Evolutionary conservation across 2,113 vertebrate species (phyloP).

Genomic region (Gobiocypris rarus): DNA sequence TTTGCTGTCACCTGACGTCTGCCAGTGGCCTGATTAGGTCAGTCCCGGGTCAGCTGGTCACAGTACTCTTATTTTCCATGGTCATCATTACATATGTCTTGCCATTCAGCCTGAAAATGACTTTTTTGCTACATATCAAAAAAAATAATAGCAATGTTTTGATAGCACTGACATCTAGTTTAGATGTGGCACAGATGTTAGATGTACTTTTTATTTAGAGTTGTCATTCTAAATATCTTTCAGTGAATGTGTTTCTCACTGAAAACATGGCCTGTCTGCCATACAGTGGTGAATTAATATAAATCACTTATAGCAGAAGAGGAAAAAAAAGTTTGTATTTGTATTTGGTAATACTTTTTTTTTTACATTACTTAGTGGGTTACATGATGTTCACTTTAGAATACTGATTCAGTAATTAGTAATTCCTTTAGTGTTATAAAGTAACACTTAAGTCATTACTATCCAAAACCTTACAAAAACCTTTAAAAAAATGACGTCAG

Average conservation of each 20-base stretch:
- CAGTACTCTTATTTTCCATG: slow-evolving; percentile 59
- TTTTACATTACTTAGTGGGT: too few relatives aligned
- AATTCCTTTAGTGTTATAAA: too few relatives aligned
- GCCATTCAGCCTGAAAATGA: slow-evolving; percentile 65
- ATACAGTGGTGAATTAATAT: neutral
- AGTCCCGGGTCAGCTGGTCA: slow-evolving; percentile 62
- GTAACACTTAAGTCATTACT: too few relatives aligned
- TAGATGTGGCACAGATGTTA: slow-evolving; percentile 28
- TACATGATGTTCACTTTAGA: too few relatives aligned
- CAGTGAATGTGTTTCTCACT: slow-evolving; percentile 13
- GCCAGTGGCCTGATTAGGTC: slow-evolving; percentile 70
- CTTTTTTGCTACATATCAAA: slow-evolving; percentile 64
- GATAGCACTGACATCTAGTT: slow-evolving; percentile 47
- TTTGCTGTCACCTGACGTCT: slow-evolving; percentile 56
- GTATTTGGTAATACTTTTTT: too few relatives aligned
- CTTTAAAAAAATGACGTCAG: too few relatives aligned
- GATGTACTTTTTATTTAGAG: neutral
- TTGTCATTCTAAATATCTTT: neutral
- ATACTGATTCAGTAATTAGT: too few relatives aligned
- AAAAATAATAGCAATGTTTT: slow-evolving; percentile 64
- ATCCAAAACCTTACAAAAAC: too few relatives aligned
- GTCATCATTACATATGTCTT: slow-evolving; percentile 68
- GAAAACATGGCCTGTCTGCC: neutral
- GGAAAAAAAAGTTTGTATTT: neutral
- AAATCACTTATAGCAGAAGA: neutral